phyloP scores from a whole-genome alignment of 2,888 invertebrate species.

The Fragum whitleyi region DNA sequence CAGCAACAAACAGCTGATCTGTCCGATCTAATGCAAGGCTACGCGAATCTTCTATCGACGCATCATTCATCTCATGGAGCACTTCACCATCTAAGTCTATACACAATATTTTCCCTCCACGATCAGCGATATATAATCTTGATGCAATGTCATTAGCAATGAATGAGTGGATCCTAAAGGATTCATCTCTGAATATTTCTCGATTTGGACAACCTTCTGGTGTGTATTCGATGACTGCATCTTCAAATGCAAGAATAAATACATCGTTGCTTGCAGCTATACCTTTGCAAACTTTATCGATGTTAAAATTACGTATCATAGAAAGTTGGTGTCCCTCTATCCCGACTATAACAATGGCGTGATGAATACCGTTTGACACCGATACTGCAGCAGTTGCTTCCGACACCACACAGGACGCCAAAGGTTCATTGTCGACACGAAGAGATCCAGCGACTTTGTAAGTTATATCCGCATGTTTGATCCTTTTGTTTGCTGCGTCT shows the following conservation, averaged over 20 bases:
- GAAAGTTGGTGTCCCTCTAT: conserved; percentile 2
- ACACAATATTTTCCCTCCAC: conserved; percentile 15
- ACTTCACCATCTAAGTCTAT: conserved; percentile 4
- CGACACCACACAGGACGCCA: background rate
- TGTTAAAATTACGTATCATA: background rate
- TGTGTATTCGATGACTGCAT: conserved; percentile 25
- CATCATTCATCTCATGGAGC: background rate
- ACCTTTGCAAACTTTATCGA: conserved; percentile 15
- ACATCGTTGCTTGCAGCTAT: conserved; percentile 7
- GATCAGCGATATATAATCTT: conserved; percentile 20
- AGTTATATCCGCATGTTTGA: conserved; percentile 52
- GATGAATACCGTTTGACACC: background rate
- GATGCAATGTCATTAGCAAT: background rate
- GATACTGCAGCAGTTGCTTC: conserved; percentile 32
- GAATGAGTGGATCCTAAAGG: background rate
- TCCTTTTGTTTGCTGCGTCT: conserved; percentile 35
- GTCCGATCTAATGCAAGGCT: conserved; percentile 4
- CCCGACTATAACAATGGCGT: conserved; percentile 24
- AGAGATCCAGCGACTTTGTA: conserved; percentile 35
- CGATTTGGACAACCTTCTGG: conserved; percentile 18
- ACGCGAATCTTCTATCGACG: background rate
- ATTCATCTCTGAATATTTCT: conserved; percentile 20
- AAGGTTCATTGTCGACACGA: background rate
- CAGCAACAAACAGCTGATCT: conserved; percentile 27
- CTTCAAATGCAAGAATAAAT: conserved; percentile 26